Base-by-base conservation (phyloP, 2,888 invertebrate genomes). In the Eristalinus aeneus region DNA sequence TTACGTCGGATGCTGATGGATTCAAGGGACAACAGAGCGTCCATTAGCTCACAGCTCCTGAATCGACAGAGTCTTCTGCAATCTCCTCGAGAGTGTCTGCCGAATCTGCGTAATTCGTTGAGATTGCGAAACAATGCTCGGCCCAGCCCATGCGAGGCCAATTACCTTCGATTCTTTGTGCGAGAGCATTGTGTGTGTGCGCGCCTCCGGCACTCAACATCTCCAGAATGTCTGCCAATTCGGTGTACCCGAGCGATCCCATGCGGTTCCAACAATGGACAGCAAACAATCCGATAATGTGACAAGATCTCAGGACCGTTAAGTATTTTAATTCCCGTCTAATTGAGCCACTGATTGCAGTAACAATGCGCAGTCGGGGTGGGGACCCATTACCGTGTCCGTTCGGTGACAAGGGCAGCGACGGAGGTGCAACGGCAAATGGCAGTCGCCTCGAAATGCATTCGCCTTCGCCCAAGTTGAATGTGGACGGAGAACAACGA, bases 341-440 rank as follows among this genome's bases (percentile, higher is more conserved):
- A 86, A 86, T 86, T 86, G 86, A 86, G 86, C 77, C 69, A 86
- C 86, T 82, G 82, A 86, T 86, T 82, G 82, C 74, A 82, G 76
- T n/a, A 76, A 73, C 81, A 85, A 85, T 73, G 76, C 81, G 68
- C 27, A 76, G 67, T 5, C 27, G 22, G 6, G 71, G 67, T 56
- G 12, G 77, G 78, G 60, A 36, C 82, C 68, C 67, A 82, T 78
- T 82, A 76, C 54, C 56, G 72, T 58, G 36, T 32, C 54, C 22
- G 46, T 46, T 6, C 39, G 32, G 54, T 34, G 31, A 16, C 12
- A 56, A 12, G 10, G 46, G 79, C 39, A 63, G n/a, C 56, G 72
- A 68, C 16, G 73, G 68, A 32, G 69, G 76, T 54, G 63, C 53
- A 64, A n/a, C 16, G 12, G 71, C 39, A 78, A 78, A 56, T 72